These are phyloP conservation scores for Bostrychus sinensis DNA, from an alignment of 2,113 vertebrate species.

Conservation along the genomic window DNA sequence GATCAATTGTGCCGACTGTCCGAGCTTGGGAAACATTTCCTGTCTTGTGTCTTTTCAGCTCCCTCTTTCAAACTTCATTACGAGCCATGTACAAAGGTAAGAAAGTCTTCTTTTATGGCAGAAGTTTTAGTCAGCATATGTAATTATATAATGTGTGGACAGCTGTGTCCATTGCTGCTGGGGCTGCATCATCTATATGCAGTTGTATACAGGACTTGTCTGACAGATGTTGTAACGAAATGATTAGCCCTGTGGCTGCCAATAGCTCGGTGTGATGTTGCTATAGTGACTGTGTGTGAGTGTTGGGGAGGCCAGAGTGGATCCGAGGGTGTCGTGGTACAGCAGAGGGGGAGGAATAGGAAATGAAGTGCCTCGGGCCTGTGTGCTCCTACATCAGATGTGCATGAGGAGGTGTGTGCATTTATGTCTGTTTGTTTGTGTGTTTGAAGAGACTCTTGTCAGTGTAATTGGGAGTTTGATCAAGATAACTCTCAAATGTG, in stretches of 20 bases:
- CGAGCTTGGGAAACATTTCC: conserved; percentile 31
- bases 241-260: conserved; percentile 55
- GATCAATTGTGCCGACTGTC: conserved; percentile 30
- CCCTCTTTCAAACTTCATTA: conserved; percentile 56
- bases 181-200: background rate
- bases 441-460: conserved; percentile 44
- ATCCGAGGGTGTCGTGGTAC: conserved; percentile 55
- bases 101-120: conserved; percentile 1
- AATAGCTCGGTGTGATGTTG: conserved; percentile 58
- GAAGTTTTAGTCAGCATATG: background rate
- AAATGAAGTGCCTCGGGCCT: conserved; percentile 66
- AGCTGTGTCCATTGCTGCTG: conserved; percentile 29
- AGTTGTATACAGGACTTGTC: conserved; percentile 23
- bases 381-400: conserved; percentile 12
- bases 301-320: conserved; percentile 61
- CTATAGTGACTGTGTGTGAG: conserved; percentile 69
- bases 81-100: conserved; percentile 76
- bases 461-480: conserved; percentile 58
- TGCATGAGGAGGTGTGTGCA: conserved; percentile 20
- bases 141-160: conserved; percentile 7
- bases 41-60: conserved; percentile 63
- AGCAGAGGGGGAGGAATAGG: conserved; percentile 67
- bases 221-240: conserved; percentile 61
- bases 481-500: conserved; percentile 35
- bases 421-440: conserved; percentile 49